Percentiles rank a stretch among this genome's conserved stretches.
Evolutionary conservation across 1,140 invertebrate genomes (phyloP).

Genomic region (Philopotamus ludificatus): DNA sequence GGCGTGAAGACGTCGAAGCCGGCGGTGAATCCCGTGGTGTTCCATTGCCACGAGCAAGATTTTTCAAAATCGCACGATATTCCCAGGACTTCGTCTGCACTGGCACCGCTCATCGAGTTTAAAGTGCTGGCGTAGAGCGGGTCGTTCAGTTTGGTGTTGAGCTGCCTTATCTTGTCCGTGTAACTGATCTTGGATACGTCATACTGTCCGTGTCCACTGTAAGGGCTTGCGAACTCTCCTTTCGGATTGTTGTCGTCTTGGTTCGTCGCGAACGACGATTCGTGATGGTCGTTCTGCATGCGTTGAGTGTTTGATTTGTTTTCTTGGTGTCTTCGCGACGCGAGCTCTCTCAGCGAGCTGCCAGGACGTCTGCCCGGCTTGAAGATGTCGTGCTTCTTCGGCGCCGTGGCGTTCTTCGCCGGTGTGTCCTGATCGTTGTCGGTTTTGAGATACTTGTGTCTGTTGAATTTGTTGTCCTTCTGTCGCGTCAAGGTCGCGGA

Average conservation of each 20-base stretch:
- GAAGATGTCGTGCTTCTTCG: neutral
- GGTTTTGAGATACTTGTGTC: neutral
- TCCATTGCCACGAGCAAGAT: conserved; percentile 53
- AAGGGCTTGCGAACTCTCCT: conserved; percentile 45
- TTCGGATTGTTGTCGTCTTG: too few species aligned
- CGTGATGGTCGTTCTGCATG: conserved; percentile 47
- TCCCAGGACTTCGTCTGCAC: conserved; percentile 48
- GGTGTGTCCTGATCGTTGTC: neutral
- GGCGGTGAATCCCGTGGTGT: conserved; percentile 46
- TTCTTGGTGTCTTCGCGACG: conserved; percentile 46
- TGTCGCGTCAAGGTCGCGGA: neutral
- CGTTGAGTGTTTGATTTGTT: conserved; percentile 50
- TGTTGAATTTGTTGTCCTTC: neutral
- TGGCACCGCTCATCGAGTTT: conserved; percentile 43
- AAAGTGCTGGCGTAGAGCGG: conserved; percentile 47
- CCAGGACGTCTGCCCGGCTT: conserved; percentile 7
- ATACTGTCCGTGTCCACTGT: conserved; percentile 28
- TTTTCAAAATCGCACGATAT: conserved; percentile 52
- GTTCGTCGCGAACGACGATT: conserved; percentile 40
- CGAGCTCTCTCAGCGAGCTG: conserved; percentile 35
- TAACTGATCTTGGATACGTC: conserved; percentile 45
- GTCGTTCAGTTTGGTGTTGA: conserved; percentile 49
- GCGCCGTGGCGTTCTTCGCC: neutral
- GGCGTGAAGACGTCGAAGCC: conserved; percentile 49
- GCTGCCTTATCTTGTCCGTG: conserved; percentile 44